Evolutionary conservation across 1,140 invertebrate genomes (phyloP), one percentile per base, ranked within the genome.

Genomic region (Listronotus bonariensis): DNA sequence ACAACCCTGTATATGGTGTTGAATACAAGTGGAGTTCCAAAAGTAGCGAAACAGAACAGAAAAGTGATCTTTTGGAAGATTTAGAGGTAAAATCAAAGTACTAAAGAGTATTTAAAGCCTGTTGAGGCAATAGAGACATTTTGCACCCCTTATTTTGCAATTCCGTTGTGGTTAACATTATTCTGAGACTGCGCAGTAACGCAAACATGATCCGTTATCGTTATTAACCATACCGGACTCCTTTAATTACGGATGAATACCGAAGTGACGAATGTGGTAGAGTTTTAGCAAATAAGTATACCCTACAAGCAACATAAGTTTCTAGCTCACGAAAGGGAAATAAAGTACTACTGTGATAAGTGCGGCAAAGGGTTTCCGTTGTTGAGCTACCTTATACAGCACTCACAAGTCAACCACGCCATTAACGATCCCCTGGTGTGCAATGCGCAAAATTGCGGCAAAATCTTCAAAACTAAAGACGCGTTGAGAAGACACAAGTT

Each of bases 1-100:
- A n/a, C n/a, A n/a, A 84, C 87, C 26, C 87, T 95, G 6, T 95
- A 58, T 96, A 96, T 80, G 97, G 97, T 5, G 88, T 99, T 0
- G 90, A 97, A 74, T 94, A 89, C 68, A 85, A 82, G 31, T 85
- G 85, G 80, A 81, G 81, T 42, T 52, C 67, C 42, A 67, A 71
- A 20, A 62, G 59, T 36, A 62, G 68, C 48, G 68, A 72, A 55
- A 67, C 65, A 31, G 38, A 79, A 71, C 71, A 68, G 55, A 68
- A 79, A 49, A 55, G 69, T 6, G 78, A 82, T 56, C 63, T 79
- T 14, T 76, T 80, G 15, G 84, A 86, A 65, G 81, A 84, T 46
- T 82, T 87, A 87, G 70, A 88, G 92, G 14, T 11, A 34, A 52
- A 52, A 11, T n/a, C 0, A 11, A 12, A 7, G 17, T 20, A 12